Evolutionary conservation across 2,888 invertebrate species (phyloP).

Genomic region (Cacoxenus indagator): DNA sequence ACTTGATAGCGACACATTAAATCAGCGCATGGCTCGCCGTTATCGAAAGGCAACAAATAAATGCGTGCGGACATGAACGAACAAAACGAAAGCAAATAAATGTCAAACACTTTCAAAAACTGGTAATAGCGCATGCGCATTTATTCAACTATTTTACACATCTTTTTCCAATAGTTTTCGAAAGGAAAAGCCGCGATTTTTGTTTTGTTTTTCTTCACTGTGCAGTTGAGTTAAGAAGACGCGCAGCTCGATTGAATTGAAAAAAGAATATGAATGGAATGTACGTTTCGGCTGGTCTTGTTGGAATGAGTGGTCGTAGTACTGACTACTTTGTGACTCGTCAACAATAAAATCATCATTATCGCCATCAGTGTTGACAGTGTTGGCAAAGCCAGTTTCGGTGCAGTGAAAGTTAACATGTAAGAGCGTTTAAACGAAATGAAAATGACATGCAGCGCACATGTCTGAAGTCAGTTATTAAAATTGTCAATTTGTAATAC

Average conservation of each 20-base stretch:
- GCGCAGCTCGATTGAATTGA: not conserved
- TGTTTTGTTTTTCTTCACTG: not conserved
- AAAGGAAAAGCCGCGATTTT: slow-evolving; percentile 10
- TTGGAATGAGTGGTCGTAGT: too few species aligned
- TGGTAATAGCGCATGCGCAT: not conserved
- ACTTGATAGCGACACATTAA: not conserved
- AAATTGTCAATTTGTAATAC: too few species aligned
- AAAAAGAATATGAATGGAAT: slow-evolving; percentile 8
- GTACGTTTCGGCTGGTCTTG: not conserved
- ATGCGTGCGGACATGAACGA: not conserved
- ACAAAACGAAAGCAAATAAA: not conserved
- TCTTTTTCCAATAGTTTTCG: not conserved
- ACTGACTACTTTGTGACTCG: too few species aligned
- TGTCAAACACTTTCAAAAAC: slow-evolving; percentile 11
- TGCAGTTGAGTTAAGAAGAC: too few species aligned
- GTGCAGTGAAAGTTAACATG: slow-evolving; percentile 11
- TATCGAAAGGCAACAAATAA: not conserved
- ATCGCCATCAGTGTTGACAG: not conserved
- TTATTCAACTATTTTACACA: not conserved
- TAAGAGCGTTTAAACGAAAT: not conserved
- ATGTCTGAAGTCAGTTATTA: not conserved
- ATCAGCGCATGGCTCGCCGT: not conserved
- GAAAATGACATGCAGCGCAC: not conserved
- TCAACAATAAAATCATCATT: not conserved
- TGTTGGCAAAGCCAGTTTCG: not conserved